Conservation (phyloP, 2,888 invertebrate species). For the Eumacrocentrus americanus region DNA sequence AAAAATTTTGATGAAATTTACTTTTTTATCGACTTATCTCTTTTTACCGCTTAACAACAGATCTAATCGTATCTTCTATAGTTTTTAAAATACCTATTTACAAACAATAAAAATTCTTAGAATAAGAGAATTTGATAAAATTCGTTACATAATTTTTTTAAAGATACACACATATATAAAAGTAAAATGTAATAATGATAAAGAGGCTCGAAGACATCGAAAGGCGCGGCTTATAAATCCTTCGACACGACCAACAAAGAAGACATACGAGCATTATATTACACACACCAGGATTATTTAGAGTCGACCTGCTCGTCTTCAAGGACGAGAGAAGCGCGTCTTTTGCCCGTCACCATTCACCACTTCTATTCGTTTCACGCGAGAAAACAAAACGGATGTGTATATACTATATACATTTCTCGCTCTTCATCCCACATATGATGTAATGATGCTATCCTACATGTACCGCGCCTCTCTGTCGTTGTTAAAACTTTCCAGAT, state of each 20-base stretch:
- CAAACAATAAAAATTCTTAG: too few relatives aligned
- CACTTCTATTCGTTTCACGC: neutral
- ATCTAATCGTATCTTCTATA: too few relatives aligned
- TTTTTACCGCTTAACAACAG: too few relatives aligned
- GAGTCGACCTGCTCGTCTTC: constrained; percentile 45
- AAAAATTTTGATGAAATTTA: too few relatives aligned
- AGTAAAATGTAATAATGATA: too few relatives aligned
- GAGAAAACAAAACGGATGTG: too few relatives aligned
- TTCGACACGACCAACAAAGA: constrained; percentile 31
- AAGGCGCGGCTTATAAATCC: constrained; percentile 36
- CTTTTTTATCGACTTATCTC: too few relatives aligned
- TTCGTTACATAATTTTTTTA: too few relatives aligned
- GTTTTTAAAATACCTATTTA: too few relatives aligned
- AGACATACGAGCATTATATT: constrained; percentile 32
- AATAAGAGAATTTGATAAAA: too few relatives aligned
- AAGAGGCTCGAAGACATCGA: neutral
- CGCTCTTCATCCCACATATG: neutral
- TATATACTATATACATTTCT: too few relatives aligned
- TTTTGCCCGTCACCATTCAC: constrained; percentile 32
- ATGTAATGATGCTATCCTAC: neutral
- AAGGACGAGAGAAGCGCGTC: constrained; percentile 42
- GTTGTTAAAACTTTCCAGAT: neutral
- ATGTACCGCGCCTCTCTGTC: neutral
- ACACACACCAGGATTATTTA: constrained; percentile 38
- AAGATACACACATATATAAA: neutral